Percentiles rank a stretch among this genome's conserved stretches.
These are phyloP conservation scores for Dunckerocampus dactyliophorus DNA, from an alignment of 2,113 vertebrate genomes.

Conservation along the genomic window DNA sequence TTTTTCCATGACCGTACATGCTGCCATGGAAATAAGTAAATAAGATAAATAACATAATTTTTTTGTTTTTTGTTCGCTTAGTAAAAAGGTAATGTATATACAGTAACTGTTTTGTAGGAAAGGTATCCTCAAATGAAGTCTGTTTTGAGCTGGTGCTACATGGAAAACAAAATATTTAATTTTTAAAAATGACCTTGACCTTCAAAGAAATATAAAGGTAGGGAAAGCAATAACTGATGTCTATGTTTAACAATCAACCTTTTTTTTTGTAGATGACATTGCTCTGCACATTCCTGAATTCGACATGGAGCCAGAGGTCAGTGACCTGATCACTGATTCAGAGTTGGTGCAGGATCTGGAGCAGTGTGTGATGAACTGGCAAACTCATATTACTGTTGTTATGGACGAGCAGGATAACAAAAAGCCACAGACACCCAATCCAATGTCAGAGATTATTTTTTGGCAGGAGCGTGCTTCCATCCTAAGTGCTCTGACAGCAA, in stretches of 20 bases:
- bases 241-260: slow-evolving; percentile 4
- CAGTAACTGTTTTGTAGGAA: too few relatives aligned
- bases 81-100: too few relatives aligned
- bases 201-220: too few relatives aligned
- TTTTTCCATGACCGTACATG: too few relatives aligned
- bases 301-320: slow-evolving; percentile 70
- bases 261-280: slow-evolving; percentile 65
- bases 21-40: too few relatives aligned
- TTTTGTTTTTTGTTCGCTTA: too few relatives aligned
- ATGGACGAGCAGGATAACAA: slow-evolving; percentile 78
- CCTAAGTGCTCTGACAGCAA: slow-evolving; percentile 77
- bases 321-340: slow-evolving; percentile 56
- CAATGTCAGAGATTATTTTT: slow-evolving; percentile 82
- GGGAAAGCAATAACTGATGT: too few relatives aligned
- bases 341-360: slow-evolving; percentile 76
- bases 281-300: slow-evolving; percentile 80
- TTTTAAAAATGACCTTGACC: too few relatives aligned
- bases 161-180: too few relatives aligned
- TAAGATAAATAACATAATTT: too few relatives aligned
- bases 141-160: too few relatives aligned
- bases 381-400: slow-evolving; percentile 77
- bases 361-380: slow-evolving; percentile 81
- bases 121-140: too few relatives aligned
- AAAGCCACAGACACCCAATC: slow-evolving; percentile 78
- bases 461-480: slow-evolving; percentile 80